Evolutionary conservation across 2,888 invertebrate species (phyloP), one percentile per base, ranked within the genome.

Genomic region (Phortica okadai): DNA sequence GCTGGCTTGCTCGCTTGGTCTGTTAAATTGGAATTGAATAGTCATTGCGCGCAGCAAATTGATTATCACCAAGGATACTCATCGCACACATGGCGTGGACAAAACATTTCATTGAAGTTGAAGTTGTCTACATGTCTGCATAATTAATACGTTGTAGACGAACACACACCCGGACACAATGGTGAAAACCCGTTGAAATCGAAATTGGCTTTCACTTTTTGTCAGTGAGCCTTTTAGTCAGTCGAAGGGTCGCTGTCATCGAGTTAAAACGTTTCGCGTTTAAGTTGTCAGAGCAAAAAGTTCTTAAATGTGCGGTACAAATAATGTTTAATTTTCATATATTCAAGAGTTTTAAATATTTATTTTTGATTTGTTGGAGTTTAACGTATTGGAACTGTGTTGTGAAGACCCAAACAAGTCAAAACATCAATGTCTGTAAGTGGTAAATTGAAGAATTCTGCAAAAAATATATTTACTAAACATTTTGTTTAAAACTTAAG

Each of bases 381-480:
- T 41, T 66, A 41, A 42, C 33, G 6, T 21, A 16, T 66, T 14
- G 66, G 42, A 42, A 41, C 11, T 66, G 21, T 56, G 44, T 21
- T 1, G 76, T 82, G 41, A 74, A 75, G 6, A 86, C 88, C 7
- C 95, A 95, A 91, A 95, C 95, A 0, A 94, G 94, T 76, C 95
- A 95, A 90, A 95, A 94, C 89, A 94, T 95, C 78, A 95, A 95
- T 89, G 94, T 95, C 86, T 93, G 95, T 95, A 93, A 94, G 95
- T 85, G 44, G 2, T 33, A 25, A 14, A 56, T 56, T 33, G 2
- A 33, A 33, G 4, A 33, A 33, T 33, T 33, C 1, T 33, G 33
- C 33, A 33, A 33, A 33, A 33, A 33, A 2, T 33, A 33, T 33
- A 4, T 33, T 33, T 33, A 33, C 4, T 33, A 33, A 33, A 2